Evolutionary conservation across 2,113 vertebrate genomes (phyloP).

Genomic region (Clinocottus analis): DNA sequence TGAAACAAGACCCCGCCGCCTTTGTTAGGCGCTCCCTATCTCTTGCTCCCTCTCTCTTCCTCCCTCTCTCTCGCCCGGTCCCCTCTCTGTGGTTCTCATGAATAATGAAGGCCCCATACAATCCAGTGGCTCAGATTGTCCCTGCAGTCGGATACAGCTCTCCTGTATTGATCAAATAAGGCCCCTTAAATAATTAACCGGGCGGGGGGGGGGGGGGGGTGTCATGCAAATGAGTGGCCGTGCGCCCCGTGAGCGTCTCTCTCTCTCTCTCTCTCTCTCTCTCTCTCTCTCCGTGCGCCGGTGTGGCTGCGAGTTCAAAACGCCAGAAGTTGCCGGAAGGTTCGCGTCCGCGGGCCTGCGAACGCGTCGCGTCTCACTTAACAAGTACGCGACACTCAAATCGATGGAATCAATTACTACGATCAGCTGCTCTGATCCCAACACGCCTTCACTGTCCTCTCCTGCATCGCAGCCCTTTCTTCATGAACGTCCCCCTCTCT

Average conservation of each 20-base stretch:
- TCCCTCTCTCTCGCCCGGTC: conserved; percentile 54
- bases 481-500: conserved; percentile 32
- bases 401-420: conserved; percentile 62
- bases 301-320: conserved; percentile 60
- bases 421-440: conserved; percentile 57
- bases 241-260: conserved; percentile 49
- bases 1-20: conserved; percentile 79
- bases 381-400: conserved; percentile 4
- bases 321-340: conserved; percentile 39
- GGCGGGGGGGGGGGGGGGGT: too few relatives aligned
- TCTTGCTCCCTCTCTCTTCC: conserved; percentile 59
- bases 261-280: too few relatives aligned
- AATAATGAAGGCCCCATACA: conserved; percentile 85
- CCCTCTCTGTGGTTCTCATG: conserved; percentile 76
- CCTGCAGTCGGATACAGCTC: conserved; percentile 80
- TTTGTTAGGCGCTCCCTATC: conserved; percentile 74
- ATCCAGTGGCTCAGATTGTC: conserved; percentile 82
- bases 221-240: conserved; percentile 83
- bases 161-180: conserved; percentile 85
- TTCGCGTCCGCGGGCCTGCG: conserved; percentile 46
- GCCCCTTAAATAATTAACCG: conserved; percentile 84
- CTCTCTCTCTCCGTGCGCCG: conserved; percentile 39
- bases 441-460: conserved; percentile 27
- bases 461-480: neutral
- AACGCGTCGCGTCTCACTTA: conserved; percentile 35